These are phyloP conservation scores for Nycticebus coucang DNA, from an alignment of 2,113 vertebrate species.

Conservation along the genomic window DNA sequence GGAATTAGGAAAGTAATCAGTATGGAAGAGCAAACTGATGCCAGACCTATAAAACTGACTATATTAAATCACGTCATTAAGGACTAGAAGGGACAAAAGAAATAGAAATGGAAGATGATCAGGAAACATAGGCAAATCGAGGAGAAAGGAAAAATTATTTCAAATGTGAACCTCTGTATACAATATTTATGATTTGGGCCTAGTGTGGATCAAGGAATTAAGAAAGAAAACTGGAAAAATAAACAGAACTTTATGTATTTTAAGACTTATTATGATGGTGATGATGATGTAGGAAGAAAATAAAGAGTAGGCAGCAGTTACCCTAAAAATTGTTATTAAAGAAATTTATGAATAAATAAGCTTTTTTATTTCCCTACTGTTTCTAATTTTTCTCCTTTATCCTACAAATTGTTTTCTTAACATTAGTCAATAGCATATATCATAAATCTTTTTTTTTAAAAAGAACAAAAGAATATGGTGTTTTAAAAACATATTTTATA, in stretches of 20 bases:
- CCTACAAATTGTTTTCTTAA: neutral
- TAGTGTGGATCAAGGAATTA: neutral
- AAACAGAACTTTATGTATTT: neutral
- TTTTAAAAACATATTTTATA: conserved; percentile 32
- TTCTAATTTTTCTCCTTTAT: conserved; percentile 1
- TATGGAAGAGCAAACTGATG: neutral
- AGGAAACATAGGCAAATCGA: neutral
- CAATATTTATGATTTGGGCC: neutral
- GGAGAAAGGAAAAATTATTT: neutral
- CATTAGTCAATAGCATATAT: neutral
- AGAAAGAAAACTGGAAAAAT: conserved; percentile 51
- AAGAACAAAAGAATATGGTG: conserved; percentile 12
- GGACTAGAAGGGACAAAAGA: neutral
- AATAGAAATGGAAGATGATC: neutral
- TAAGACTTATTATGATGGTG: neutral
- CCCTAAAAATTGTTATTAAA: conserved; percentile 48
- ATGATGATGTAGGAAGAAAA: neutral
- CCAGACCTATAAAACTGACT: neutral
- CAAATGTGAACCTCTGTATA: neutral
- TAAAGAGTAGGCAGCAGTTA: neutral
- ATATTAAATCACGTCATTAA: neutral
- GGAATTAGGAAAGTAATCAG: conserved; percentile 4
- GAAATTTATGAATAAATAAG: conserved; percentile 37
- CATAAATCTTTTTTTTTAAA: conserved; percentile 38
- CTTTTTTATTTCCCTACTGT: conserved; percentile 1